Base-by-base conservation (phyloP, 2,113 vertebrate genomes). In the Brachirus orientalis region DNA sequence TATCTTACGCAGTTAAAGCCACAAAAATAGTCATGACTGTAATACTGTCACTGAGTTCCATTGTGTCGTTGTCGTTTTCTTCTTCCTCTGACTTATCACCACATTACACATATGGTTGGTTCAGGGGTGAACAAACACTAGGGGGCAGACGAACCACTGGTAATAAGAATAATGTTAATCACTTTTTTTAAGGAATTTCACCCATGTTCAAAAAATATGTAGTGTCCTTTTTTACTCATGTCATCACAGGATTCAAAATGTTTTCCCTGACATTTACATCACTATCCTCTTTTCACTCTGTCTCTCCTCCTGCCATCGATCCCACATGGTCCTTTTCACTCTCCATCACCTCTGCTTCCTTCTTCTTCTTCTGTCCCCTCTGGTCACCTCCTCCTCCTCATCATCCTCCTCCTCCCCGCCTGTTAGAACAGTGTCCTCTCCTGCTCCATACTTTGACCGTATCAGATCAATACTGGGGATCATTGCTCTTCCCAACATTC, bases 391-490 rank as follows among this genome's bases (percentile, higher is more conserved):
- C 52, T 20, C 56, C 6, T 11, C 17, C 44, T 22, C 45, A 47
- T 20, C 56, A 3, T 11, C 17, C 4, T 43, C 47, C 47, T 48
- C 57, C 3, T 16, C 14, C 5, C 46, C 17, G 18, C 60, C 57
- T 58, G 22, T 69, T 51, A 62, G 70, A 76, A 64, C 48, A 11
- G 16, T 28, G 35, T 14, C 52, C 55, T 33, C 45, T 18, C 16
- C 45, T 16, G 46, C 45, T 51, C 53, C 40, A 17, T 70, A 22
- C 55, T 71, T 48, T 75, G 50, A 76, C 38, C n/a, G 50, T 62
- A 67, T 55, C n/a, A 7, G 59, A 84, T 90, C 72, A 19, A 82
- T 86, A n/a, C n/a, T 46, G n/a, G 53, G 43, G 22, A 28, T 52
- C 72, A 84, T 79, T 65, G 79, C 77, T 82, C 64, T 51, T 33